Conservation (phyloP, 1,140 invertebrate genomes). For the Hypsibius dujardini region DNA sequence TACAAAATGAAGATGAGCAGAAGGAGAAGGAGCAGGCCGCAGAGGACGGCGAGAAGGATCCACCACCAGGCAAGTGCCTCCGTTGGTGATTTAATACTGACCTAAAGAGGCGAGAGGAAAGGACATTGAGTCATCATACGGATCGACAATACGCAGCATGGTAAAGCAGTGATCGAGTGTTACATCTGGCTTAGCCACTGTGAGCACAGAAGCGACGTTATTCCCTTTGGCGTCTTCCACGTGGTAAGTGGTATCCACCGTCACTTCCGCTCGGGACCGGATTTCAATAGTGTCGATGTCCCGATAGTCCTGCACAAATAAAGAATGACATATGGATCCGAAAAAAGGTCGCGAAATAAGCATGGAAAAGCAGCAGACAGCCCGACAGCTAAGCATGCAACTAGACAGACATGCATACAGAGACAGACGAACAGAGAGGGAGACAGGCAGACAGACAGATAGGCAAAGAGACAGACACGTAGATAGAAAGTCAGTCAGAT, state of each 20-base stretch:
- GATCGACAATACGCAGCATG: no score
- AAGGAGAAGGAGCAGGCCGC: neutral
- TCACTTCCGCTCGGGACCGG: neutral
- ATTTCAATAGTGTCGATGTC: conserved; percentile 9
- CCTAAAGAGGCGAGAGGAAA: no score
- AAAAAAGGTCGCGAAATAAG: no score
- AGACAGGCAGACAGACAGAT: no score
- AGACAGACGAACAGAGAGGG: no score
- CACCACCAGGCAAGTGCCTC: neutral
- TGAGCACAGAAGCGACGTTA: neutral
- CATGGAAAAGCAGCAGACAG: no score
- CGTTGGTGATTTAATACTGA: neutral
- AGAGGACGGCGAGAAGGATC: neutral
- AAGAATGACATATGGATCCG: no score
- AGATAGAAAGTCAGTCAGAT: no score
- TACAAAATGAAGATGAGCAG: neutral
- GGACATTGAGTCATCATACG: no score
- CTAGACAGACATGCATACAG: no score
- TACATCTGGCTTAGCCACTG: neutral
- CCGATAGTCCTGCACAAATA: conserved; percentile 7
- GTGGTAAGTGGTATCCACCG: neutral
- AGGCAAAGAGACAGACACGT: no score
- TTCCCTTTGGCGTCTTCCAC: neutral
- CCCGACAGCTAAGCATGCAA: no score
- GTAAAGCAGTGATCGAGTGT: neutral